Evolutionary conservation across 2,113 vertebrate genomes (phyloP), one percentile per base, ranked within the genome.

Genomic region (Platysteira castanea): DNA sequence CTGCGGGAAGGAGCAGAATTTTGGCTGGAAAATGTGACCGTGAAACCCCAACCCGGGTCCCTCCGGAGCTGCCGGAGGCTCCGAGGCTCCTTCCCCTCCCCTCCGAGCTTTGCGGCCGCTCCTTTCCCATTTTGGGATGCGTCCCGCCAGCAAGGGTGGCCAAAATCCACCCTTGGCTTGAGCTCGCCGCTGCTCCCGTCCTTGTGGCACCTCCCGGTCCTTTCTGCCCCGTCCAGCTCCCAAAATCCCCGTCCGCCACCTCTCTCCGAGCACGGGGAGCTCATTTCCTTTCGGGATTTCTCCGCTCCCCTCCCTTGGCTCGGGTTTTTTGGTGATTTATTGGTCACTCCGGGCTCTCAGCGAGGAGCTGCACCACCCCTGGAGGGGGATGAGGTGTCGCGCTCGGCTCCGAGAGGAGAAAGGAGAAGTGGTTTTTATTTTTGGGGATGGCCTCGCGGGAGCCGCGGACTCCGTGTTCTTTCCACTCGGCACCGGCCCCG

Each of bases 11-110:
- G 73, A 78, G 14, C 3, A 11, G 10, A 68, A 22, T 33, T 69
- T 57, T 46, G 68, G 74, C 80, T 95, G 96, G 96, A 96, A 97
- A 97, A 96, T 90, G 41, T 89, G 95, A 96, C 54, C 18, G 2
- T 12, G 71, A 26, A 89, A 52, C 54, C 74, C 80, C 18, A 82
- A 54, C 52, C 33, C 4, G 27, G 18, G 13, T 88, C 90, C 83
- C 92, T 59, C 3, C 0, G 17, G 57, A 60, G 65, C 53, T 23
- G 74, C 94, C 89, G 7, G 81, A 49, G 76, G 67, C 76, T 89
- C 63, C 16, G 24, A 74, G 70, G 37, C 79, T 90, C 87, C 64
- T 71, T 20, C 26, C 71, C 89, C 46, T 87, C 86, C 90, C 80
- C 28, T 6, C 6, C 1, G 79, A 21, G 76, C 60, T 89, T 46